phyloP scores from a whole-genome alignment of 2,888 invertebrate species.

The Eucriotettix oculatus region DNA sequence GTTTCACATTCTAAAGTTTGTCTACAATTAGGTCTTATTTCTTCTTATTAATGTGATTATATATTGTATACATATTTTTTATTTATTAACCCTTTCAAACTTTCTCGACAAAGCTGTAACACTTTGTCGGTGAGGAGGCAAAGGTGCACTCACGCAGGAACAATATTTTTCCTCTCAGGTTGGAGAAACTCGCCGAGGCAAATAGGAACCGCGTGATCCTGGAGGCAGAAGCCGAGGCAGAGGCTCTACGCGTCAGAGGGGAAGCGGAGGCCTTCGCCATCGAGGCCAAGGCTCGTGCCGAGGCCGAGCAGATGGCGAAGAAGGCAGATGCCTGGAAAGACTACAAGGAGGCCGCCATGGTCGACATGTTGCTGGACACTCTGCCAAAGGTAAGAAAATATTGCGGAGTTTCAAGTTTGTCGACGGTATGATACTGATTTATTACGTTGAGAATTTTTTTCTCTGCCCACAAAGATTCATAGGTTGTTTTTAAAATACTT shows the following conservation, averaged over 20 bases:
- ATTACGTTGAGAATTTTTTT: no score
- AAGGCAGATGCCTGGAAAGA: slow-evolving; percentile 96
- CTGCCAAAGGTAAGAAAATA: slow-evolving; percentile 62
- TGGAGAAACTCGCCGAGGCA: slow-evolving; percentile 91
- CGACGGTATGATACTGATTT: no score
- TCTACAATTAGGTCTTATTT: no score
- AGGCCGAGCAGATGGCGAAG: slow-evolving; percentile 92
- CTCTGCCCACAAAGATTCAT: no score
- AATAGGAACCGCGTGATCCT: slow-evolving; percentile 73
- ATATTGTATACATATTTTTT: no score
- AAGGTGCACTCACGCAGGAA: neutral
- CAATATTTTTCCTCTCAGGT: slow-evolving; percentile 23
- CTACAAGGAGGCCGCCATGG: slow-evolving; percentile 88
- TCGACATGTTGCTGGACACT: slow-evolving; percentile 91
- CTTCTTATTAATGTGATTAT: no score
- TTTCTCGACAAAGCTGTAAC: no score
- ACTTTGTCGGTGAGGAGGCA: no score
- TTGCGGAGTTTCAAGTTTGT: no score
- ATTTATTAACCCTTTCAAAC: no score
- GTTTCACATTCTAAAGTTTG: no score
- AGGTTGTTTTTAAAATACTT: no score
- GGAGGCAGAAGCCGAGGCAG: slow-evolving; percentile 91
- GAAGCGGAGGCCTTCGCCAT: slow-evolving; percentile 88
- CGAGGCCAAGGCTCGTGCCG: slow-evolving; percentile 85
- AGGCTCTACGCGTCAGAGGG: slow-evolving; percentile 69